Base-by-base conservation (phyloP, 1,140 invertebrate genomes). In the Drosophila burlai region DNA sequence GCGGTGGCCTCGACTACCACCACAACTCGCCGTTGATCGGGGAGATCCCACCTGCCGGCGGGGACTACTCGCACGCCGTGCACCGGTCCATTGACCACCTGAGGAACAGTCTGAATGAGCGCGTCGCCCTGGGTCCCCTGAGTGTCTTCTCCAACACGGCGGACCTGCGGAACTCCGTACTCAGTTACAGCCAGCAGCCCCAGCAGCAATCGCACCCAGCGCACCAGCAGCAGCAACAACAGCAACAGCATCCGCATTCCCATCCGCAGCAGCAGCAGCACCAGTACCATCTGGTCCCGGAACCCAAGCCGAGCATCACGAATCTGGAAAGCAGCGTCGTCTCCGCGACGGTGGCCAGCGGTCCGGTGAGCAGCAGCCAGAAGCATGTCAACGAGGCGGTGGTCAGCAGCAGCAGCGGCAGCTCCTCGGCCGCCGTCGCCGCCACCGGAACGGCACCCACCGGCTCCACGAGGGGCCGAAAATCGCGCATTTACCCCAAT, bases 21-120 rank as follows among this genome's bases (percentile, higher is more conserved):
- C 94, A 95, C 83, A 93, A 92, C 52, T 95, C 94, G 10, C 94
- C 94, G 5, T 83, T 95, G 3, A 95, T 95, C 93, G 94, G 94
- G 0, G 94, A 95, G 90, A 95, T 95, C 78, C 94, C 94, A 16
- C 91, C 91, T 29, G 78, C 83, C 31, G 93, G 92, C 13, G 95
- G 95, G 24, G 92, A 93, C 11, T 95, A 95, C 76, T 94, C 94
- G 21, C 95, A 95, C 81, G 95, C 95, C 67, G 95, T 96, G 75
- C 95, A 96, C 89, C 93, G 95, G 67, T 95, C 95, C 81, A 95
- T 96, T 85, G 95, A 96, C 80, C 95, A 95, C 81, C 87, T 96
- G 63, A 93, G 95, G 63, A 93, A 93, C 58, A 95, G 94, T 16
- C 93, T 95, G 80, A 95, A 95, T 29, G 94, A 95, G 43, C 93